A percentile compares a stretch with the other conserved stretches of the same genome.
Evolutionary conservation across 2,888 invertebrate species (phyloP).

Genomic region (Neoaliturus tenellus): DNA sequence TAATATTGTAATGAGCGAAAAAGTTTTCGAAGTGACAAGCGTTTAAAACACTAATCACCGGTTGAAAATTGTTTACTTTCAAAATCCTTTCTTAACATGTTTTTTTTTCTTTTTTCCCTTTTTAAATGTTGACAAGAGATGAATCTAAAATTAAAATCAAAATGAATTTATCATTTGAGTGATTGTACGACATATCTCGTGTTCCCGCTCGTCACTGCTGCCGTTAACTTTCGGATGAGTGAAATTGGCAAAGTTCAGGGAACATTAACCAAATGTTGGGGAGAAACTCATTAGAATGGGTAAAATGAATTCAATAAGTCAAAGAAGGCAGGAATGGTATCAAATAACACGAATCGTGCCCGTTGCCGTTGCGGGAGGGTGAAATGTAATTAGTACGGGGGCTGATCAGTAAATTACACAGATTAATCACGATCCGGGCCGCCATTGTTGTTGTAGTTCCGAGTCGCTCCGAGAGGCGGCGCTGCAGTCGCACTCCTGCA

Average conservation of each 20-base stretch:
- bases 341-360: conserved; percentile 55
- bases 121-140: no score
- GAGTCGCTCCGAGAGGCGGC: not conserved
- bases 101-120: no score
- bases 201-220: not conserved
- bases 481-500: not conserved
- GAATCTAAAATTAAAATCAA: no score
- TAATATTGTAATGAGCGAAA: no score
- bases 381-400: conserved; percentile 68
- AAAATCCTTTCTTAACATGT: no score
- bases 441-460: conserved; percentile 35
- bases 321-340: conserved; percentile 54
- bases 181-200: not conserved
- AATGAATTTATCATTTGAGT: no score
- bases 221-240: conserved; percentile 10
- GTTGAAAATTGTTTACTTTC: no score
- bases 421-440: conserved; percentile 73
- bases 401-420: conserved; percentile 76
- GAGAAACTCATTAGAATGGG: conserved; percentile 50
- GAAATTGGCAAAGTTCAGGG: conserved; percentile 49
- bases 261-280: conserved; percentile 47
- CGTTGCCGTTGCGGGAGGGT: conserved; percentile 57
- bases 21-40: no score
- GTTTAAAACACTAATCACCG: no score
- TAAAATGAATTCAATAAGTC: conserved; percentile 57